phyloP scores from a whole-genome alignment of 2,113 vertebrate species.

The Menidia beryllina region DNA sequence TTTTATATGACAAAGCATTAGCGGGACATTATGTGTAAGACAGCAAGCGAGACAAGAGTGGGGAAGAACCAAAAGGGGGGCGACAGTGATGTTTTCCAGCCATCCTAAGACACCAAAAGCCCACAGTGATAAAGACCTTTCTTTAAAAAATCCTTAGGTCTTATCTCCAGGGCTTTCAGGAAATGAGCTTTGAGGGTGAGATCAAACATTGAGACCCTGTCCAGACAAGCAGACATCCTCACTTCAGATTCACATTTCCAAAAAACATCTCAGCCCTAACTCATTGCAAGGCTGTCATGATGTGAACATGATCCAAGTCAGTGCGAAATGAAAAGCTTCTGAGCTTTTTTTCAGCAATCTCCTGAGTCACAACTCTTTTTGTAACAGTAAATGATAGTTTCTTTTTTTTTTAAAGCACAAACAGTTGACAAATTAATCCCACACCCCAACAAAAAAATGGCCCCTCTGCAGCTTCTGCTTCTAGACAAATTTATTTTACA shows the following conservation, averaged over 20 bases:
- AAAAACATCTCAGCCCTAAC: conserved; percentile 34
- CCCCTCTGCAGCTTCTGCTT: conserved; percentile 13
- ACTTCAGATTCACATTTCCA: conserved; percentile 43
- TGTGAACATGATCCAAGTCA: conserved; percentile 31
- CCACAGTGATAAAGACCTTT: conserved; percentile 1
- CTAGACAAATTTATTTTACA: conserved; percentile 34
- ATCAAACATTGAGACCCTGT: conserved; percentile 31
- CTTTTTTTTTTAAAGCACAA: conserved; percentile 45
- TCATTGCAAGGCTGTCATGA: conserved; percentile 21
- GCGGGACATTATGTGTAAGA: conserved; percentile 23
- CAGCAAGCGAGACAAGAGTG: not conserved
- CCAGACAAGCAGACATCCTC: conserved; percentile 41
- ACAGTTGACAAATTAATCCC: conserved; percentile 35
- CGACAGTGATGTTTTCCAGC: conserved; percentile 4
- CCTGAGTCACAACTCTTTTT: conserved; percentile 68
- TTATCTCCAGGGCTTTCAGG: conserved; percentile 31
- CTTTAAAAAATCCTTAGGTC: conserved; percentile 25
- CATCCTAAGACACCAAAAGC: not conserved
- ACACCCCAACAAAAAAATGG: not conserved
- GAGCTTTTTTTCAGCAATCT: conserved; percentile 57
- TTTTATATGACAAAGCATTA: conserved; percentile 25
- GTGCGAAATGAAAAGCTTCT: conserved; percentile 17
- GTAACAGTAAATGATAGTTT: not conserved
- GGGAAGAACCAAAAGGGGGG: not conserved
- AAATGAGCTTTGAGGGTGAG: conserved; percentile 39